Percentiles rank a stretch among this genome's conserved stretches.
Conservation (phyloP, 2,888 invertebrate species). For the Ariolimax columbianus region DNA sequence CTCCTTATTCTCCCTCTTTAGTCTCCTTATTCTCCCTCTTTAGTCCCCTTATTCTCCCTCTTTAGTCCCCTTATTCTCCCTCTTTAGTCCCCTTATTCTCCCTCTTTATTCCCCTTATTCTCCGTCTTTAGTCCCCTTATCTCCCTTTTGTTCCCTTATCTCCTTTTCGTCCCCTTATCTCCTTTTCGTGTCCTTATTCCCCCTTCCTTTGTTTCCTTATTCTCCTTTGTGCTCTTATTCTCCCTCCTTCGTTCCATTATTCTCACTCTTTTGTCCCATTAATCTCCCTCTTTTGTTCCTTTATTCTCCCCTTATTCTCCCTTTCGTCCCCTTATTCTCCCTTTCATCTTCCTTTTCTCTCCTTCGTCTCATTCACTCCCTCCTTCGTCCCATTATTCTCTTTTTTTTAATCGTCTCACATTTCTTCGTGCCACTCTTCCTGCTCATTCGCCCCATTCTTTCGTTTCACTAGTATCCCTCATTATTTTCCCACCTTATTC, state of each 20-base stretch:
- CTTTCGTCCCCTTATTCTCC: too few relatives aligned
- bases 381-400: background rate
- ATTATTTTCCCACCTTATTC: background rate
- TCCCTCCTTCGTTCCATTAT: background rate
- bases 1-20: too few relatives aligned
- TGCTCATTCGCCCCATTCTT: background rate
- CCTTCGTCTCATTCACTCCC: background rate
- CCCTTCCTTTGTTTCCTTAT: background rate
- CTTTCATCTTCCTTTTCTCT: background rate
- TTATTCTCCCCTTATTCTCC: background rate
- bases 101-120: background rate
- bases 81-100: background rate
- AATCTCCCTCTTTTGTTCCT: slow-evolving; percentile 2
- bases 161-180: background rate
- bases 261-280: background rate
- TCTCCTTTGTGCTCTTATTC: background rate
- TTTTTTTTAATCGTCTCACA: slow-evolving; percentile 3
- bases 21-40: too few relatives aligned
- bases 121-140: background rate
- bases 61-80: too few relatives aligned
- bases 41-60: too few relatives aligned
- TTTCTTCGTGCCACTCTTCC: slow-evolving; percentile 3
- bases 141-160: background rate
- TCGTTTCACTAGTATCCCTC: background rate
- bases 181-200: background rate